A percentile compares a stretch with the other conserved stretches of the same genome.
Conservation (phyloP, 1,140 invertebrate species). For the Trichogramma pretiosum region DNA sequence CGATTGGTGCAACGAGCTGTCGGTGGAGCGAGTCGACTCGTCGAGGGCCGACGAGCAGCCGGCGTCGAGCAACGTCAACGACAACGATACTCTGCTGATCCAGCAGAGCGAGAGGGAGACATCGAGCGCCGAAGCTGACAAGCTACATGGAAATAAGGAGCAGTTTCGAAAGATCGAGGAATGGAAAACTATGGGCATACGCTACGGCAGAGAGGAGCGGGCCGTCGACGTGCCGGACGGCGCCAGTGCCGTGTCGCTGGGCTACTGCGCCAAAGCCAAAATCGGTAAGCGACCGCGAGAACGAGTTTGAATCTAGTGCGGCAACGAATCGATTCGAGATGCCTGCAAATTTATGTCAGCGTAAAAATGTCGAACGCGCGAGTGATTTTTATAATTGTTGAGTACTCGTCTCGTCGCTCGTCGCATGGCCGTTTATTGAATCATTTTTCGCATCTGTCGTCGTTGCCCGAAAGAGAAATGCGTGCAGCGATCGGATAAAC, state of each 20-base stretch:
- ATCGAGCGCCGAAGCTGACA: not conserved
- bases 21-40: constrained; percentile 7
- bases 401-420: too few relatives aligned
- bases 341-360: too few relatives aligned
- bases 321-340: too few relatives aligned
- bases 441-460: too few relatives aligned
- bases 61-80: too few relatives aligned
- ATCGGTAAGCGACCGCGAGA: constrained; percentile 8
- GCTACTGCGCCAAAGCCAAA: not conserved
- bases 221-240: constrained; percentile 26
- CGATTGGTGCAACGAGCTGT: not conserved
- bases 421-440: too few relatives aligned
- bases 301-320: too few relatives aligned
- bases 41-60: constrained; percentile 1
- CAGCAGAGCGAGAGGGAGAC: constrained; percentile 5
- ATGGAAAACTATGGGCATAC: constrained; percentile 9
- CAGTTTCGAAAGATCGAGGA: constrained; percentile 2
- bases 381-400: too few relatives aligned
- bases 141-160: not conserved
- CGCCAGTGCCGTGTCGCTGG: constrained; percentile 13
- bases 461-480: too few relatives aligned
- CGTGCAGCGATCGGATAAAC: too few relatives aligned
- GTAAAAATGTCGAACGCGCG: not conserved
- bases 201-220: constrained; percentile 25
- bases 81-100: too few relatives aligned